Percentiles rank a stretch among this genome's conserved stretches.
Conservation (phyloP, 2,797 vertebrate species). For the Danionella dracula region DNA sequence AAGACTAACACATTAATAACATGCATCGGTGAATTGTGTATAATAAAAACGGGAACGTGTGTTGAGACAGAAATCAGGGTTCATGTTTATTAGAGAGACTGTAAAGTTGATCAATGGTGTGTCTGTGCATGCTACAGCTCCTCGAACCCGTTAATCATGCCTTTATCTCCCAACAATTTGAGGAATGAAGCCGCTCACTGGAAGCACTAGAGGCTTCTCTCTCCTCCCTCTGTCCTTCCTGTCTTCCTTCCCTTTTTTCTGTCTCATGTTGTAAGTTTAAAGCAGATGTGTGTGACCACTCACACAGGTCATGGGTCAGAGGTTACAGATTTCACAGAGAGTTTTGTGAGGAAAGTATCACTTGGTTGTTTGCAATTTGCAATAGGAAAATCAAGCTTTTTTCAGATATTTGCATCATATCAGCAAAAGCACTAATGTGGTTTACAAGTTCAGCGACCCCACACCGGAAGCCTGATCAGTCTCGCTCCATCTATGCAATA, state of each 20-base stretch:
- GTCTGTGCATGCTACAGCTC: background rate
- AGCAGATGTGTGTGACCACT: constrained; percentile 21
- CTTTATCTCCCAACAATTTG: constrained; percentile 26
- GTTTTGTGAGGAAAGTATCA: background rate
- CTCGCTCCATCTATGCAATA: constrained; percentile 2
- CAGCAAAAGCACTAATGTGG: background rate
- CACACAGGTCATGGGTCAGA: constrained; percentile 8
- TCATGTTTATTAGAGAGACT: background rate
- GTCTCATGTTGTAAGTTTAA: background rate
- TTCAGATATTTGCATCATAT: background rate
- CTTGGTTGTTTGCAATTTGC: too few species aligned
- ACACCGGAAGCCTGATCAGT: constrained; percentile 2
- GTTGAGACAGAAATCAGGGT: background rate
- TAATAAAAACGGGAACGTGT: background rate
- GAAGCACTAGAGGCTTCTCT: constrained; percentile 1
- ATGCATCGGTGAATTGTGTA: background rate
- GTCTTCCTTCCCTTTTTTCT: constrained; percentile 1
- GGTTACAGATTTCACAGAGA: constrained; percentile 4
- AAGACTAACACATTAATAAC: constrained; percentile 15
- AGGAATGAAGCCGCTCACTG: constrained; percentile 33
- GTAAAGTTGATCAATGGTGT: background rate
- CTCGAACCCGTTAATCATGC: constrained; percentile 19
- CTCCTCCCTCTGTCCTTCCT: background rate
- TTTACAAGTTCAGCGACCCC: constrained; percentile 17
- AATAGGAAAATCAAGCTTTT: background rate